phyloP scores from a whole-genome alignment of 2,113 vertebrate genomes.

The Corythornis madagascariensis region DNA sequence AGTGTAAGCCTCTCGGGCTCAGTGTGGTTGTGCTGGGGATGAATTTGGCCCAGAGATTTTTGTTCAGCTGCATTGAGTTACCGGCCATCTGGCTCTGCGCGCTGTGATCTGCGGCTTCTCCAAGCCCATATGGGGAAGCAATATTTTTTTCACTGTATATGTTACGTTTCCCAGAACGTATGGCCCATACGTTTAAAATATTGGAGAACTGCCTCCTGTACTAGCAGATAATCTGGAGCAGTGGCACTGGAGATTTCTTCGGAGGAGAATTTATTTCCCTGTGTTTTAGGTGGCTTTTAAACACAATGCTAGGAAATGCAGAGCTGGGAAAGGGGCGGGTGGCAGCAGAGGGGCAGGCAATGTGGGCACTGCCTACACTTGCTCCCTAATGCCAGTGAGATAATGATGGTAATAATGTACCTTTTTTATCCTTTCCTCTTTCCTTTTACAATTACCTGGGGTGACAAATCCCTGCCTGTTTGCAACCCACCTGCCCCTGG shows the following conservation, averaged over 20 bases:
- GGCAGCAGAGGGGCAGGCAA: neutral
- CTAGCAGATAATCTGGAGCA: conserved; percentile 12
- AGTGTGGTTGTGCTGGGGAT: conserved; percentile 2
- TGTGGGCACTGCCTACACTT: fast-evolving
- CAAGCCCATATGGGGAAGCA: conserved; percentile 61
- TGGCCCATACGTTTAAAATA: conserved; percentile 26
- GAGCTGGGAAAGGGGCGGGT: neutral
- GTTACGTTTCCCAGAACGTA: conserved; percentile 61
- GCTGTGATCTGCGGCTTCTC: neutral
- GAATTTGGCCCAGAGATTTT: conserved; percentile 22
- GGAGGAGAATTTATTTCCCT: neutral
- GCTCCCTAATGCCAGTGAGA: neutral
- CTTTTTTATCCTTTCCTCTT: neutral
- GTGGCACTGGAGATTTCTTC: neutral
- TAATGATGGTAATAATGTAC: neutral
- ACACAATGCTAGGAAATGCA: neutral
- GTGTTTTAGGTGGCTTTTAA: neutral
- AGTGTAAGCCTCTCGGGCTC: neutral
- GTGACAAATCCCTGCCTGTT: neutral
- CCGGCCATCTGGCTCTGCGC: conserved; percentile 57
- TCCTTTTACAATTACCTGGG: neutral
- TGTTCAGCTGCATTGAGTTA: conserved; percentile 48
- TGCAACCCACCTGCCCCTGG: neutral
- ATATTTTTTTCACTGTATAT: conserved; percentile 19
- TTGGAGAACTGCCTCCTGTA: conserved; percentile 24